Evolutionary conservation across 2,888 invertebrate genomes (phyloP).

Genomic region (Ectemnius lituratus): DNA sequence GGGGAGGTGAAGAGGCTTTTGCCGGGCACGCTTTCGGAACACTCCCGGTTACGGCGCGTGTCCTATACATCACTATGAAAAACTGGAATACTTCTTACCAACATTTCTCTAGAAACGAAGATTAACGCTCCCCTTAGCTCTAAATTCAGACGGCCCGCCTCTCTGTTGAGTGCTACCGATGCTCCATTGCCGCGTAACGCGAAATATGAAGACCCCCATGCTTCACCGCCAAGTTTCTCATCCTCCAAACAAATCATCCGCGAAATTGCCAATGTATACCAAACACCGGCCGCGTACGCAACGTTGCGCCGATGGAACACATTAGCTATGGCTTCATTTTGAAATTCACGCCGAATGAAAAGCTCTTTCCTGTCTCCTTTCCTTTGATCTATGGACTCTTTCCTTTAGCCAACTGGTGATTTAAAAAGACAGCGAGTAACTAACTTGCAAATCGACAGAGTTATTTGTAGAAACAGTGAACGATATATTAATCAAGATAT

Average conservation of each 20-base stretch:
- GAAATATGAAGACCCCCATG: slow-evolving; percentile 54
- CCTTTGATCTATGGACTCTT: too few species aligned
- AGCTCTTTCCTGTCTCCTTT: not conserved
- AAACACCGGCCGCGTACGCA: slow-evolving; percentile 4
- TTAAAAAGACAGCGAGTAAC: too few species aligned
- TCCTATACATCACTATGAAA: slow-evolving; percentile 40
- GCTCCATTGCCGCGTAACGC: slow-evolving; percentile 31
- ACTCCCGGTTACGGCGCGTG: slow-evolving; percentile 20
- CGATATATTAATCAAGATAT: too few species aligned
- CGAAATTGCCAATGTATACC: slow-evolving; percentile 28
- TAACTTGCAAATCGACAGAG: too few species aligned
- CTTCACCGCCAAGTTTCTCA: slow-evolving; percentile 40
- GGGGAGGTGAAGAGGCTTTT: not conserved
- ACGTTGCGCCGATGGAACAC: not conserved
- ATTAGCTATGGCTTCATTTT: not conserved
- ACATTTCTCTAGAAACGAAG: slow-evolving; percentile 54
- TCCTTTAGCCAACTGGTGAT: too few species aligned
- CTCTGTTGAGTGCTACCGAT: slow-evolving; percentile 32
- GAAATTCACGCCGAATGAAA: not conserved
- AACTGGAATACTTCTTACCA: slow-evolving; percentile 54
- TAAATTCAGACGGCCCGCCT: slow-evolving; percentile 39
- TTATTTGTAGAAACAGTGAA: too few species aligned
- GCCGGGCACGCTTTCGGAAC: slow-evolving; percentile 18
- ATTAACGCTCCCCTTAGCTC: slow-evolving; percentile 53
- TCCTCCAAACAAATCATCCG: slow-evolving; percentile 43